These are phyloP conservation scores for Daphoenositta chrysoptera DNA, from an alignment of 2,113 vertebrate genomes.

Conservation along the genomic window DNA sequence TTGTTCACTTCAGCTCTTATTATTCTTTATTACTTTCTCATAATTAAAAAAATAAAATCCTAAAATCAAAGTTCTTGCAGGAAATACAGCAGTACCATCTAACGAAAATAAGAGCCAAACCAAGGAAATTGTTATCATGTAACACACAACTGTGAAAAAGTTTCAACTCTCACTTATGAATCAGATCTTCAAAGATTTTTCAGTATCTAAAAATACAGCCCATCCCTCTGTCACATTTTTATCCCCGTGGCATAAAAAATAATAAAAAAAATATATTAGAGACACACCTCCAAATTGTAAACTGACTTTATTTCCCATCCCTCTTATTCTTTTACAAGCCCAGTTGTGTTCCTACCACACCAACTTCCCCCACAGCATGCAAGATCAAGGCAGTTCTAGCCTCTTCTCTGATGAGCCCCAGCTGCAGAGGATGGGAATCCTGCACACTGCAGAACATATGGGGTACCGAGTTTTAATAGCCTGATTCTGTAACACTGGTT, in stretches of 20 bases:
- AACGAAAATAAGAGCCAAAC: background rate
- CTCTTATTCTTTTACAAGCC: background rate
- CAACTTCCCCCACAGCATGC: background rate
- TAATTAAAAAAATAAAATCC: background rate
- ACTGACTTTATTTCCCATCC: background rate
- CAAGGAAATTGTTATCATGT: background rate
- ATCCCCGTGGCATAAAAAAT: background rate
- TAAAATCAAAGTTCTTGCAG: background rate
- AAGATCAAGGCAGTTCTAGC: background rate
- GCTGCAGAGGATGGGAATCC: background rate
- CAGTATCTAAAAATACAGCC: background rate
- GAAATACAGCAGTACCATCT: background rate
- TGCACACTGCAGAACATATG: background rate
- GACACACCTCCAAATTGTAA: background rate
- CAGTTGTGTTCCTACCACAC: background rate
- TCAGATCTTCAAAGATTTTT: background rate
- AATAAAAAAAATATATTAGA: background rate
- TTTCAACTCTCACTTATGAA: background rate
- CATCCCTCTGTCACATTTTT: background rate
- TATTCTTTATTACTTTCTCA: background rate
- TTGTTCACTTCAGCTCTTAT: background rate
- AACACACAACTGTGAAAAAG: background rate
- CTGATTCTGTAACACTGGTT: background rate
- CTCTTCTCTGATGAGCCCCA: background rate
- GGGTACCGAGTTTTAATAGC: background rate